Evolutionary conservation across 2,113 vertebrate genomes (phyloP).

Genomic region (Calyptomena viridis): DNA sequence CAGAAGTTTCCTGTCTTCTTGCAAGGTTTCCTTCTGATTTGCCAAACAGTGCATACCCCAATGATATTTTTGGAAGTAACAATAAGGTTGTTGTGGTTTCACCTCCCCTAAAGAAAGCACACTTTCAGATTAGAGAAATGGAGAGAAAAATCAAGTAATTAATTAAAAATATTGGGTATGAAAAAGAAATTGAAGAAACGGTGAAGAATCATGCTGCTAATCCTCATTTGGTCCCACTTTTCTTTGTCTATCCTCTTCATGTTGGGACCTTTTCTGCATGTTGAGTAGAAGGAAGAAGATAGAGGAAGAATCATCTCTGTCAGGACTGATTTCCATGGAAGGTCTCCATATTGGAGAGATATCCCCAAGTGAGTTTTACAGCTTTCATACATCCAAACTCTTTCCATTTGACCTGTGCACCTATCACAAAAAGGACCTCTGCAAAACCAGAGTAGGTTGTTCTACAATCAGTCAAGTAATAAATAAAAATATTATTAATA

Average conservation of each 20-base stretch:
- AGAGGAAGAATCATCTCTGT: not conserved
- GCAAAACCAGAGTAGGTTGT: not conserved
- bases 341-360: not conserved
- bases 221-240: not conserved
- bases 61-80: not conserved
- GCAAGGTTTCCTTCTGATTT: not conserved
- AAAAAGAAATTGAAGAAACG: not conserved
- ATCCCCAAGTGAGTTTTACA: not conserved
- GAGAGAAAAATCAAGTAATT: not conserved
- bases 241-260: not conserved
- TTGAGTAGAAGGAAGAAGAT: not conserved
- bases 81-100: not conserved
- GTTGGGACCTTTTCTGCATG: not conserved
- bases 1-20: not conserved
- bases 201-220: not conserved
- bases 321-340: not conserved
- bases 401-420: not conserved
- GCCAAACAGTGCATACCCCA: not conserved
- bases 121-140: not conserved
- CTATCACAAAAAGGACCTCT: not conserved
- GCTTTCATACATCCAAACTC: not conserved
- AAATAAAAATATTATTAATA: not conserved
- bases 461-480: not conserved
- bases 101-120: not conserved
- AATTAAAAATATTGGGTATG: not conserved